Evolutionary conservation across 1,140 invertebrate species (phyloP).

Genomic region (Drosophila sturtevanti): DNA sequence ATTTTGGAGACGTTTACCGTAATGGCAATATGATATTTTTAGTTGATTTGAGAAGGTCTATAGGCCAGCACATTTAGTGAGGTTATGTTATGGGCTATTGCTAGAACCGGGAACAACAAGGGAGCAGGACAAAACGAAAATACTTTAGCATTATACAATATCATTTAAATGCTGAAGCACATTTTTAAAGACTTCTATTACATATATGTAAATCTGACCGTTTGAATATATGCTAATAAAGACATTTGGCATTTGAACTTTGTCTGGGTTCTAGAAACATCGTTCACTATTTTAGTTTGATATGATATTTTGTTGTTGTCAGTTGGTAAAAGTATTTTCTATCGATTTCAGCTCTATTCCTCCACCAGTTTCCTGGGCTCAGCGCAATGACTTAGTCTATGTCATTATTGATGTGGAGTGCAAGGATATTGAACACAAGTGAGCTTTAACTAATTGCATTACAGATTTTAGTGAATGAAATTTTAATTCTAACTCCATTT

Average conservation of each 20-base stretch:
- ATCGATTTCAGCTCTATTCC: constrained; percentile 84
- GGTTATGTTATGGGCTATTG: constrained; percentile 64
- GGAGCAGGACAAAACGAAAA: not conserved
- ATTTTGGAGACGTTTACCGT: constrained; percentile 59
- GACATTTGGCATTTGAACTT: not conserved
- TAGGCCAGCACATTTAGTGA: constrained; percentile 42
- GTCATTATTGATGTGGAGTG: constrained; percentile 95
- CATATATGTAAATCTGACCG: not conserved
- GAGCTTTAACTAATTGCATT: constrained; percentile 46
- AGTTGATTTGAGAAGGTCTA: constrained; percentile 17
- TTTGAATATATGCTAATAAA: not conserved
- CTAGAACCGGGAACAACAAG: constrained; percentile 4
- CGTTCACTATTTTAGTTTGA: not conserved
- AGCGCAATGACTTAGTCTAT: constrained; percentile 90
- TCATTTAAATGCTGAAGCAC: not conserved
- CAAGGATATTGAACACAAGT: constrained; percentile 91
- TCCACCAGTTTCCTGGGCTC: constrained; percentile 96
- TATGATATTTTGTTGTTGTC: not conserved
- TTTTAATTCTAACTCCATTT: too few species aligned
- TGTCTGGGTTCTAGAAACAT: not conserved
- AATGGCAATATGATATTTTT: constrained; percentile 58
- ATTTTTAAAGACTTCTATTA: not conserved
- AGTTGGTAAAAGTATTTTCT: not conserved
- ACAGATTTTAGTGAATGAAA: too few species aligned
- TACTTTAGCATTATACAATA: not conserved